These are phyloP conservation scores for Drosophila orosa DNA, from an alignment of 1,140 invertebrate genomes.

Conservation along the genomic window DNA sequence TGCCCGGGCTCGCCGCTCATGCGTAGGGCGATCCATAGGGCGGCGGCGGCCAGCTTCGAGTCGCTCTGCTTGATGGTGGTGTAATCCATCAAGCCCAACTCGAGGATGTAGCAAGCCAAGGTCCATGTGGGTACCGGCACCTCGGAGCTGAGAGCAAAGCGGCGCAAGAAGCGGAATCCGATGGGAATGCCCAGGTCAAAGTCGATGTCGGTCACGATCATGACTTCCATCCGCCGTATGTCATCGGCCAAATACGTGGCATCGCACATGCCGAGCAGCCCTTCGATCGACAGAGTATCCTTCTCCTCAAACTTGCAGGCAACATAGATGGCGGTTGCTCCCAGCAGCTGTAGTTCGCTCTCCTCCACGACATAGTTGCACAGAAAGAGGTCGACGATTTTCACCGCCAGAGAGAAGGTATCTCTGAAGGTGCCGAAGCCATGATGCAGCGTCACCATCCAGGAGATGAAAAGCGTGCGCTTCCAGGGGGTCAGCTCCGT, in stretches of 20 bases:
- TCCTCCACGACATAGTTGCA: constrained; percentile 88
- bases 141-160: constrained; percentile 95
- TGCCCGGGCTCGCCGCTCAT: constrained; percentile 89
- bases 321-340: constrained; percentile 95
- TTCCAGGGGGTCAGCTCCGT: constrained; percentile 91
- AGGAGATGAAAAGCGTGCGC: constrained; percentile 96
- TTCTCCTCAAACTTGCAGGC: constrained; percentile 98
- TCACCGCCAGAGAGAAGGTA: constrained; percentile 98
- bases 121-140: constrained; percentile 95
- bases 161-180: constrained; percentile 96
- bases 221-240: constrained; percentile 96
- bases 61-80: constrained; percentile 90
- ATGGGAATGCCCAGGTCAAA: constrained; percentile 97
- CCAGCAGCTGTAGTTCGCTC: constrained; percentile 94
- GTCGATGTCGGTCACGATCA: constrained; percentile 90
- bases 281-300: constrained; percentile 94
- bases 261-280: constrained; percentile 98
- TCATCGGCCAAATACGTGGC: constrained; percentile 93
- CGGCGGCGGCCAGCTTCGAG: constrained; percentile 94
- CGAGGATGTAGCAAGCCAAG: constrained; percentile 96
- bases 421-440: constrained; percentile 99
- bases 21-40: constrained; percentile 92
- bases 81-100: constrained; percentile 97
- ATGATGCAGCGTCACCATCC: constrained; percentile 99
- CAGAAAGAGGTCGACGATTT: constrained; percentile 96